Percentiles rank a stretch among this genome's conserved stretches.
Evolutionary conservation across 2,888 invertebrate species (phyloP).

Genomic region (Agonopterix heracliana): DNA sequence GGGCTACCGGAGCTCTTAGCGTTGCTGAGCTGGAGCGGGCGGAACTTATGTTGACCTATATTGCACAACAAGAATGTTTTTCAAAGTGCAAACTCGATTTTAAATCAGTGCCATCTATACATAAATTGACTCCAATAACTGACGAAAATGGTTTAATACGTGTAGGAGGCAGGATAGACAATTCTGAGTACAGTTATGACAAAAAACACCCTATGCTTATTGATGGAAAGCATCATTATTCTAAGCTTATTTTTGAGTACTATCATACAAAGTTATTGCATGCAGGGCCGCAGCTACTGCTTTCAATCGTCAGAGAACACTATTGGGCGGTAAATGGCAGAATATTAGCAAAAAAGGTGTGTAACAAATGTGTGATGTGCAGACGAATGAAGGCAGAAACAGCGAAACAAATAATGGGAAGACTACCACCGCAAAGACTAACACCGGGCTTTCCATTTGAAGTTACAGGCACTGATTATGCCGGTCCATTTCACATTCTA

Average conservation of each 20-base stretch:
- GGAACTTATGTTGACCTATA: neutral
- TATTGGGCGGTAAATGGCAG: neutral
- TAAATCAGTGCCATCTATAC: neutral
- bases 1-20: neutral
- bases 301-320: neutral
- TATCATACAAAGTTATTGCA: neutral
- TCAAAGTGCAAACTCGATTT: neutral
- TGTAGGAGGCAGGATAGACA: neutral
- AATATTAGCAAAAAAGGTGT: neutral
- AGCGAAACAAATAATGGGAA: neutral
- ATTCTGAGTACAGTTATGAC: neutral
- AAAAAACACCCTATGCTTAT: neutral
- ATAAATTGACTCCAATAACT: neutral
- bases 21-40: neutral
- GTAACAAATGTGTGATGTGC: neutral
- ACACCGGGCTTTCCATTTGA: neutral
- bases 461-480: neutral
- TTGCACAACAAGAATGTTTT: neutral
- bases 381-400: neutral
- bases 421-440: neutral
- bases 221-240: neutral
- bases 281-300: neutral
- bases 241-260: neutral
- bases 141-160: neutral
- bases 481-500: neutral